Conservation (phyloP, 2,888 invertebrate species). For the Chloromyia formosa region DNA sequence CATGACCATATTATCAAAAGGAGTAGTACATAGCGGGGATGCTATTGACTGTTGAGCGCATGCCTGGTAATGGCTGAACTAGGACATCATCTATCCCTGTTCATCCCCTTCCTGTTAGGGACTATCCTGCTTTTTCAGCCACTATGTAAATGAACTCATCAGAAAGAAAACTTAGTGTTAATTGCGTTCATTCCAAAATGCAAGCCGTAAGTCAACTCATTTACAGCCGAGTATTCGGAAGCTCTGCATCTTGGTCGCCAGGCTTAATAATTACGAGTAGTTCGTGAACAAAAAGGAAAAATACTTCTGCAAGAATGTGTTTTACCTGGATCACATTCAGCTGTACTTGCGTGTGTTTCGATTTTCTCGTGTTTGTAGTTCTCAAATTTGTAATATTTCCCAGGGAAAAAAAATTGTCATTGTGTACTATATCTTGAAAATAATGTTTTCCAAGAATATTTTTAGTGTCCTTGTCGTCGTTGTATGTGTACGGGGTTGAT, state of each 20-base stretch:
- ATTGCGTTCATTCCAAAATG: conserved; percentile 49
- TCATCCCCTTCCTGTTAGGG: neutral
- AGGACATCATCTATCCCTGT: conserved; percentile 25
- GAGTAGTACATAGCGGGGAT: too few relatives aligned
- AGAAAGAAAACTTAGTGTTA: conserved; percentile 48
- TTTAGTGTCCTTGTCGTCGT: conserved; percentile 29
- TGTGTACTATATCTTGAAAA: conserved; percentile 24
- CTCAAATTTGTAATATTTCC: conserved; percentile 46
- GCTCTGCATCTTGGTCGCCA: neutral
- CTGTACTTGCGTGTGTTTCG: conserved; percentile 24
- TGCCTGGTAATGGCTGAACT: conserved; percentile 45
- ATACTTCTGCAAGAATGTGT: neutral
- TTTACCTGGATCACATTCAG: conserved; percentile 30
- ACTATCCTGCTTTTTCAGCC: neutral
- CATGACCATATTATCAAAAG: too few relatives aligned
- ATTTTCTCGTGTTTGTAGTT: conserved; percentile 37
- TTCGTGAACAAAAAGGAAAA: neutral
- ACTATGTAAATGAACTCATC: conserved; percentile 50
- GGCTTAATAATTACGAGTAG: neutral
- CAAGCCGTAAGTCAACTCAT: conserved; percentile 49
- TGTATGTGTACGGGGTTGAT: conserved; percentile 40
- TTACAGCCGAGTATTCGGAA: conserved; percentile 42
- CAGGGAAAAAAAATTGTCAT: conserved; percentile 37
- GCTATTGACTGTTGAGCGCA: conserved; percentile 28
- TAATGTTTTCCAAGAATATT: conserved; percentile 34